A percentile compares a stretch with the other conserved stretches of the same genome.
Evolutionary conservation across 2,888 invertebrate species (phyloP).

Genomic region (Drymonia ruficornis): DNA sequence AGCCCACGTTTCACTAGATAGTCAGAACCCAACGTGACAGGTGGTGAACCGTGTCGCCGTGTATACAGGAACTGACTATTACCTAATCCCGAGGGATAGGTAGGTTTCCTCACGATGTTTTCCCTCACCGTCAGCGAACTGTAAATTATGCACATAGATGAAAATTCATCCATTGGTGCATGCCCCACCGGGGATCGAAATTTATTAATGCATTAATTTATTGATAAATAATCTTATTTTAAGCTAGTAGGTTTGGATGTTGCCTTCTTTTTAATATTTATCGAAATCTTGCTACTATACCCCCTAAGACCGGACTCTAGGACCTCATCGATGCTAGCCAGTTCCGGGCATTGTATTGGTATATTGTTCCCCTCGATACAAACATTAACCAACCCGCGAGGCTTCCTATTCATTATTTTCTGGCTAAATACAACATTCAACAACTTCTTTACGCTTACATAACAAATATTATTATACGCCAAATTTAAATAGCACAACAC

Average conservation of each 20-base stretch:
- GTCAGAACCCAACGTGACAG: no score
- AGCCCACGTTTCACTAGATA: no score
- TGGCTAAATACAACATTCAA: slow-evolving; percentile 50
- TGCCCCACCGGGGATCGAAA: no score
- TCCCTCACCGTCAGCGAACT: no score
- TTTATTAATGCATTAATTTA: background rate
- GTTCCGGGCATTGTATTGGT: slow-evolving; percentile 53
- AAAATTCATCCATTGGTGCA: no score
- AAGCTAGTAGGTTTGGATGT: slow-evolving; percentile 1
- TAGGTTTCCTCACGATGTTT: no score
- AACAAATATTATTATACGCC: slow-evolving; percentile 59
- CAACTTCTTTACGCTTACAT: slow-evolving; percentile 48
- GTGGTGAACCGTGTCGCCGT: no score
- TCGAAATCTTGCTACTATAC: slow-evolving; percentile 25
- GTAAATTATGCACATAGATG: no score
- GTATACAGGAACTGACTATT: no score
- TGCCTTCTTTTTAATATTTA: slow-evolving; percentile 15
- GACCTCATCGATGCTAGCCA: slow-evolving; percentile 44
- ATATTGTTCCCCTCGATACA: slow-evolving; percentile 60
- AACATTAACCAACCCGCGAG: slow-evolving; percentile 57
- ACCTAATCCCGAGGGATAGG: no score
- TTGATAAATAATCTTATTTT: background rate
- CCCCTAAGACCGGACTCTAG: slow-evolving; percentile 34
- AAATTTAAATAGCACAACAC: slow-evolving; percentile 56
- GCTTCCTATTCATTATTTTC: slow-evolving; percentile 40